Conservation (phyloP, 2,888 invertebrate species). For the Athetis lepigone region DNA sequence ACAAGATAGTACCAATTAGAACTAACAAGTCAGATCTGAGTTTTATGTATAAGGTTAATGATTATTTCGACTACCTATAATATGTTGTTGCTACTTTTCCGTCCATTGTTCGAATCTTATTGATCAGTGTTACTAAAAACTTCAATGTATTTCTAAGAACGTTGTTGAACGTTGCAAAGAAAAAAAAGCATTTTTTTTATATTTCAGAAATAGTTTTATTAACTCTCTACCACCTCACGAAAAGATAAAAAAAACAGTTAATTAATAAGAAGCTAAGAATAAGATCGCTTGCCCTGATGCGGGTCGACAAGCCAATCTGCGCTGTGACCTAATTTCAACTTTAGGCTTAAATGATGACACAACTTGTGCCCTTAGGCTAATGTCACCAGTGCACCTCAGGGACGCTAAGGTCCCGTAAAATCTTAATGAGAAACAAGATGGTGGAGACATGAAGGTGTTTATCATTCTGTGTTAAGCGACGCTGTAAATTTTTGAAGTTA, state of each 20-base stretch:
- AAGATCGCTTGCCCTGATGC: constrained; percentile 14
- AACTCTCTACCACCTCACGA: not conserved
- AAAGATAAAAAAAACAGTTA: constrained; percentile 28
- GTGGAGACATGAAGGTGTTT: constrained; percentile 4
- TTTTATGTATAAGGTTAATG: too few relatives aligned
- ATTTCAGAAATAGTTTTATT: too few relatives aligned
- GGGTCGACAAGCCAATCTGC: constrained; percentile 51
- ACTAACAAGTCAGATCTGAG: too few relatives aligned
- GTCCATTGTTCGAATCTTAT: too few relatives aligned
- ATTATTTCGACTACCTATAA: too few relatives aligned
- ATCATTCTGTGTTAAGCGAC: constrained; percentile 1
- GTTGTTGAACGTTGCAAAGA: too few relatives aligned
- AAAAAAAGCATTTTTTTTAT: too few relatives aligned
- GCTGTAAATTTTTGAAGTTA: not conserved
- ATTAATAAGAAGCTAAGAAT: constrained; percentile 33
- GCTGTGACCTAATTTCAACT: constrained; percentile 51
- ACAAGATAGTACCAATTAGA: too few relatives aligned
- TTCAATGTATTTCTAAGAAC: too few relatives aligned
- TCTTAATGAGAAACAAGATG: constrained; percentile 33
- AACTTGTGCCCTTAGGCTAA: constrained; percentile 50
- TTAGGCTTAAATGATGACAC: constrained; percentile 46
- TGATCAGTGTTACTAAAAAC: too few relatives aligned
- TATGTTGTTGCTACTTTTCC: too few relatives aligned
- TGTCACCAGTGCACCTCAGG: constrained; percentile 36
- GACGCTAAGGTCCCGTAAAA: constrained; percentile 26